Conservation (phyloP, 2,888 invertebrate species). For the Vannuccia rotundouncinata region DNA sequence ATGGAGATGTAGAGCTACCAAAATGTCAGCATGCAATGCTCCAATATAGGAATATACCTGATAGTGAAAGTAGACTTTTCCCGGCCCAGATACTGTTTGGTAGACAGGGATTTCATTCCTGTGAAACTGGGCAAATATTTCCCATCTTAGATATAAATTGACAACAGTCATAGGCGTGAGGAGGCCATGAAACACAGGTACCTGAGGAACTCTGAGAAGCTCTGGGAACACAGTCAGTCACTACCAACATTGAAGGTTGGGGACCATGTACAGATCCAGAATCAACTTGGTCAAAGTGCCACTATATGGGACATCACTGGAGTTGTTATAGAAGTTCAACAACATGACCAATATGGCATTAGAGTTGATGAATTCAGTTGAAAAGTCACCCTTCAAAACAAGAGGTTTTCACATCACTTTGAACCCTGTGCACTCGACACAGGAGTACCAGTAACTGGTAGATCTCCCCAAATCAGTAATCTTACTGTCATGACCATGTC, state of each 20-base stretch:
- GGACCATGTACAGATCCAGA: background rate
- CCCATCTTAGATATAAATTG: background rate
- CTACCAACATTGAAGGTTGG: background rate
- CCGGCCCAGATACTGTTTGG: background rate
- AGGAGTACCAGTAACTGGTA: background rate
- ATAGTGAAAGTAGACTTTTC: background rate
- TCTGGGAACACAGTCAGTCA: background rate
- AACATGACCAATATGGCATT: background rate
- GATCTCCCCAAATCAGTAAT: background rate
- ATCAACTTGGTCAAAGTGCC: background rate
- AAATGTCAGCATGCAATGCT: background rate
- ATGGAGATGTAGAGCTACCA: background rate
- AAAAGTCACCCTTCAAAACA: background rate
- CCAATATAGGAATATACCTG: background rate
- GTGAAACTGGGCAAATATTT: background rate
- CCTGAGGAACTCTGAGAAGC: background rate
- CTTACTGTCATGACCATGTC: background rate
- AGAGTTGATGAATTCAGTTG: background rate
- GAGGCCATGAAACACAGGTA: background rate
- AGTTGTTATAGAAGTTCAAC: background rate
- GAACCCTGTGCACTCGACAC: background rate
- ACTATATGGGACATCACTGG: background rate
- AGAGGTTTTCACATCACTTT: background rate
- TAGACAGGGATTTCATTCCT: background rate
- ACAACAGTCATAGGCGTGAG: background rate